Conservation (phyloP, 1,140 invertebrate genomes). For the Ceratina calcarata region DNA sequence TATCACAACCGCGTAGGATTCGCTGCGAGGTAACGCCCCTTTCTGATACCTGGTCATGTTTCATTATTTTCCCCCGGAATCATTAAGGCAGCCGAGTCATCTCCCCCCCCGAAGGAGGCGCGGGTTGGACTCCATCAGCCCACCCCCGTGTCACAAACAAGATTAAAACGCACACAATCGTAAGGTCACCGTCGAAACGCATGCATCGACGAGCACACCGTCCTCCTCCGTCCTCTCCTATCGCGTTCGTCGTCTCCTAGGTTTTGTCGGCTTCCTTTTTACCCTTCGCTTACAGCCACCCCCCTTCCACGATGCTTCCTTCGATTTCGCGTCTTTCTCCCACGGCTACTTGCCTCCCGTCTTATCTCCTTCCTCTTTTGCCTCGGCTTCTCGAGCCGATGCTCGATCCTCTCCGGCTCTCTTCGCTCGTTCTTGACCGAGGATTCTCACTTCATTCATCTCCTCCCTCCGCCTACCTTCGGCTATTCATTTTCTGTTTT, state of each 20-base stretch:
- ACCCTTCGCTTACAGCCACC: slow-evolving; percentile 6
- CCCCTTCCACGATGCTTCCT: slow-evolving; percentile 37
- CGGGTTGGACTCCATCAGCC: slow-evolving; percentile 57
- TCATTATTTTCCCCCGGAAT: slow-evolving; percentile 76
- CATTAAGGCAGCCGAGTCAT: slow-evolving; percentile 73
- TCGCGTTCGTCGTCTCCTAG: slow-evolving; percentile 24
- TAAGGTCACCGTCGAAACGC: slow-evolving; percentile 2
- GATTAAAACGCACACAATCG: slow-evolving; percentile 61
- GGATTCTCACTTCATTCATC: slow-evolving; percentile 57
- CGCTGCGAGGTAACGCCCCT: slow-evolving; percentile 62
- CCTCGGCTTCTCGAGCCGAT: slow-evolving; percentile 2
- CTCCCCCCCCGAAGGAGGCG: slow-evolving; percentile 61
- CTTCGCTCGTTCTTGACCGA: slow-evolving; percentile 1
- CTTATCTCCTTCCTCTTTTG: neutral
- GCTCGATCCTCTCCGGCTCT: slow-evolving; percentile 5
- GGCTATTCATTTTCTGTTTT: slow-evolving; percentile 41
- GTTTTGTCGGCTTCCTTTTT: slow-evolving; percentile 33
- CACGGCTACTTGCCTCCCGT: neutral
- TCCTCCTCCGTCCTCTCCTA: slow-evolving; percentile 25
- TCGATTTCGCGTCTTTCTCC: slow-evolving; percentile 1
- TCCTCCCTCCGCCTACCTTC: slow-evolving; percentile 55
- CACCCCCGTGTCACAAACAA: slow-evolving; percentile 49
- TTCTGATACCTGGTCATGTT: slow-evolving; percentile 72
- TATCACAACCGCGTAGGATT: slow-evolving; percentile 59
- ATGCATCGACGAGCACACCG: slow-evolving; percentile 34